A percentile compares a stretch with the other conserved stretches of the same genome.
Conservation (phyloP, 2,888 invertebrate genomes). For the Scaptomyza tumidula region DNA sequence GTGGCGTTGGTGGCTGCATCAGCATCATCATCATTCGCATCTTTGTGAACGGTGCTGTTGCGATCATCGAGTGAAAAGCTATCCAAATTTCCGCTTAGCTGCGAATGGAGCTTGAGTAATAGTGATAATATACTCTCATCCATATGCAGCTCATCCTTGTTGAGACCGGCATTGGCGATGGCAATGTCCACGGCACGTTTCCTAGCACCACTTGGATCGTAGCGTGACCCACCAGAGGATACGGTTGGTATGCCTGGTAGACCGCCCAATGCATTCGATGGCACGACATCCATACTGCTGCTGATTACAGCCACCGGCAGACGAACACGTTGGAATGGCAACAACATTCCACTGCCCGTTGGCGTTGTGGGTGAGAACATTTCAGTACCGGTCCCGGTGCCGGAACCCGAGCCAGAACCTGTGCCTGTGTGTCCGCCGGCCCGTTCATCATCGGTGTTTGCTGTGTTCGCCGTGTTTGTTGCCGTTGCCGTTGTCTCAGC, state of each 20-base stretch:
- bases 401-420: slow-evolving; percentile 76
- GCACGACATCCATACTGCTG: slow-evolving; percentile 85
- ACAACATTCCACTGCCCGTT: slow-evolving; percentile 80
- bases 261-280: slow-evolving; percentile 82
- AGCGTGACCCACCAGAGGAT: slow-evolving; percentile 55
- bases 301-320: slow-evolving; percentile 84
- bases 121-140: slow-evolving; percentile 96
- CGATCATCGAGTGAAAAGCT: slow-evolving; percentile 88
- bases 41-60: background rate
- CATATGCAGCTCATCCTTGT: slow-evolving; percentile 87
- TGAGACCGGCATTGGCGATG: slow-evolving; percentile 78
- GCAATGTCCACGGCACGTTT: slow-evolving; percentile 84
- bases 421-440: slow-evolving; percentile 27
- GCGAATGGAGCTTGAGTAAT: slow-evolving; percentile 94
- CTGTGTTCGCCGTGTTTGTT: slow-evolving; percentile 14
- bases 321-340: slow-evolving; percentile 84
- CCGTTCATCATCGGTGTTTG: background rate
- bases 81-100: slow-evolving; percentile 92
- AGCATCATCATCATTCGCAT: background rate
- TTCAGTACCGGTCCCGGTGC: slow-evolving; percentile 56
- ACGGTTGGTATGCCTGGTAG: slow-evolving; percentile 31
- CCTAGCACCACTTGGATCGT: slow-evolving; percentile 76
- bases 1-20: background rate
- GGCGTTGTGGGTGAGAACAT: slow-evolving; percentile 83
- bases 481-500: slow-evolving; percentile 57